Evolutionary conservation across 2,888 invertebrate species (phyloP).

Genomic region (Hylaea fasciaria): DNA sequence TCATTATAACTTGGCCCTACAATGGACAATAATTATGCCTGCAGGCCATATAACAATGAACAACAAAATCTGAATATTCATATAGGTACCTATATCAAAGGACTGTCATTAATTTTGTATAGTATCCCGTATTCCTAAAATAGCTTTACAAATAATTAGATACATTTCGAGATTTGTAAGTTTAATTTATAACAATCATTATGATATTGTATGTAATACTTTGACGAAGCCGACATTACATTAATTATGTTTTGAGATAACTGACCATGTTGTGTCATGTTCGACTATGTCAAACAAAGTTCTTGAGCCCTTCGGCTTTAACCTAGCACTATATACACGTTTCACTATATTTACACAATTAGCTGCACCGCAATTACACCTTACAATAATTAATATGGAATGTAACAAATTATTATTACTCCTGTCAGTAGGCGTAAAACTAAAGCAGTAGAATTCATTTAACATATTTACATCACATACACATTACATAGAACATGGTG

Average conservation of each 20-base stretch:
- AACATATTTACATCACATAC: constrained; percentile 17
- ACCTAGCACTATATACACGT: constrained; percentile 73
- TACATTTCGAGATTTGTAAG: too few relatives aligned
- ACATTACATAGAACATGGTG: neutral
- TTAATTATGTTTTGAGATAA: constrained; percentile 33
- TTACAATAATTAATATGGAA: constrained; percentile 72
- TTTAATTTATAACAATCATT: neutral
- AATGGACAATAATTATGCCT: too few relatives aligned
- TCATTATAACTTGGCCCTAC: too few relatives aligned
- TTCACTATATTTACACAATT: constrained; percentile 73
- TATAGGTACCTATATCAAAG: too few relatives aligned
- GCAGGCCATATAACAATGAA: too few relatives aligned
- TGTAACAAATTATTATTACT: constrained; percentile 68
- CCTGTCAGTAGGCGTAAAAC: constrained; percentile 56
- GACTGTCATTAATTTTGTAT: too few relatives aligned
- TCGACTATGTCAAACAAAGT: constrained; percentile 55
- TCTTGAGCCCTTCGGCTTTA: constrained; percentile 51
- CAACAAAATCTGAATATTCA: too few relatives aligned
- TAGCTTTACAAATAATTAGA: too few relatives aligned
- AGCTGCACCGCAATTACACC: constrained; percentile 65
- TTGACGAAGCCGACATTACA: constrained; percentile 29
- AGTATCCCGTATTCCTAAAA: too few relatives aligned
- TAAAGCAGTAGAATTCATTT: constrained; percentile 53
- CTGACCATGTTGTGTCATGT: constrained; percentile 40
- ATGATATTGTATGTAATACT: neutral